Percentiles rank a stretch among this genome's conserved stretches.
Evolutionary conservation across 2,113 vertebrate genomes (phyloP).

Genomic region (Thalassoma bifasciatum): DNA sequence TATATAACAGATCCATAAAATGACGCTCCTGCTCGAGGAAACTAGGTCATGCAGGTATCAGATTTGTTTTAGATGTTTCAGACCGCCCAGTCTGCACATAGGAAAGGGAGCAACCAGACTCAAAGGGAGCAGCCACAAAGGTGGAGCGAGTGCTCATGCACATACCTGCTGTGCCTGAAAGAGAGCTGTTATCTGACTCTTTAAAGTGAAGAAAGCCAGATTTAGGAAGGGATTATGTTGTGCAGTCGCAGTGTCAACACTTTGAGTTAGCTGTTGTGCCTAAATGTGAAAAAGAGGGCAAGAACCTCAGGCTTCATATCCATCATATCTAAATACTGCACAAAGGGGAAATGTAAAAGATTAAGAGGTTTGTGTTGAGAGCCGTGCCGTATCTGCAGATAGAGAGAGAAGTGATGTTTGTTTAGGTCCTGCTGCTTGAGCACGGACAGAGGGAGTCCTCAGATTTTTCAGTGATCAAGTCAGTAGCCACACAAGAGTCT

Average conservation of each 20-base stretch:
- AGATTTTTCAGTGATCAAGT: constrained; percentile 13
- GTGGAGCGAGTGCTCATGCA: constrained; percentile 35
- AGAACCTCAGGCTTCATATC: constrained; percentile 31
- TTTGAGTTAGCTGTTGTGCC: constrained; percentile 50
- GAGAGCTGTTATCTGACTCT: constrained; percentile 68
- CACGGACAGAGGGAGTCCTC: constrained; percentile 4
- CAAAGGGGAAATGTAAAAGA: constrained; percentile 55
- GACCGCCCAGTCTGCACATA: constrained; percentile 52
- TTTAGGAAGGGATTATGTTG: constrained; percentile 58
- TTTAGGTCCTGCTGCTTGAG: constrained; percentile 50
- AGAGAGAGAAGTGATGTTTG: constrained; percentile 58
- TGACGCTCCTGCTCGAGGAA: constrained; percentile 37
- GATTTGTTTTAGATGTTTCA: constrained; percentile 59
- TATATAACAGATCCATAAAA: constrained; percentile 56
- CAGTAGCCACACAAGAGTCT: constrained; percentile 7
- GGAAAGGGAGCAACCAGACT: constrained; percentile 56
- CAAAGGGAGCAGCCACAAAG: constrained; percentile 53
- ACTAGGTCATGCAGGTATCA: constrained; percentile 70
- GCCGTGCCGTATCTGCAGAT: constrained; percentile 44
- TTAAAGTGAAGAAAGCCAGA: constrained; percentile 68
- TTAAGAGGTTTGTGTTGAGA: constrained; percentile 50
- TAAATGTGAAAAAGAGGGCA: constrained; percentile 52
- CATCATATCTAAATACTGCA: constrained; percentile 47
- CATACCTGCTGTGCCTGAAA: constrained; percentile 59
- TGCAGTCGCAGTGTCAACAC: constrained; percentile 62